Evolutionary conservation across 2,888 invertebrate genomes (phyloP).

Genomic region (Metalampra italica): DNA sequence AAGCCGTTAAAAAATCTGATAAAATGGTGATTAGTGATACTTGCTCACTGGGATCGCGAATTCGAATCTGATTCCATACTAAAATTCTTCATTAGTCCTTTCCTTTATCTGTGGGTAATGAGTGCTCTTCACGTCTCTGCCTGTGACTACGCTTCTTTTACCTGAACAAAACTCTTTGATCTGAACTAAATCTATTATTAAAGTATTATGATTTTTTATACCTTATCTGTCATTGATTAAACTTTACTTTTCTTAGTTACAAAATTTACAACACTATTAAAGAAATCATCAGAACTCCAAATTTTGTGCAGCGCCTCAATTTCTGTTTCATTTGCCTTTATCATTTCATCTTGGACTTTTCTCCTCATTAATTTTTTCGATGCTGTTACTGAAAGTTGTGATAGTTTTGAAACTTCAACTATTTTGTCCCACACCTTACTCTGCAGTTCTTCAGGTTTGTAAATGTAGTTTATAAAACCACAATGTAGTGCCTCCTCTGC

Average conservation of each 20-base stretch:
- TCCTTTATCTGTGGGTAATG: too few species aligned
- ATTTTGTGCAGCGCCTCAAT: conserved; percentile 80
- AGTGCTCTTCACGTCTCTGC: too few species aligned
- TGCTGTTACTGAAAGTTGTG: conserved; percentile 77
- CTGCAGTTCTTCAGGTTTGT: conserved; percentile 81
- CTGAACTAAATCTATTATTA: too few species aligned
- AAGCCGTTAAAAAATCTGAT: too few species aligned
- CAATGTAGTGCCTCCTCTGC: conserved; percentile 87
- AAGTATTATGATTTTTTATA: not conserved
- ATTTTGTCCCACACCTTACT: conserved; percentile 79
- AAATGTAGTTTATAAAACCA: conserved; percentile 89
- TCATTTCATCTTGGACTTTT: conserved; percentile 78
- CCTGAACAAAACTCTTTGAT: too few species aligned
- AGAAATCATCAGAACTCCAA: conserved; percentile 82
- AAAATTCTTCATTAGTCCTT: too few species aligned
- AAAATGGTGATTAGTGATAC: too few species aligned
- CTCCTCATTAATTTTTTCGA: conserved; percentile 85
- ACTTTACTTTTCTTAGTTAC: conserved; percentile 31
- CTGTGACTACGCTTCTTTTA: too few species aligned
- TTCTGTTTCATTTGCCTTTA: conserved; percentile 84
- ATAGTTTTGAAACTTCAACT: conserved; percentile 73
- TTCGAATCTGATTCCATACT: too few species aligned
- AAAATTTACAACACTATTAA: conserved; percentile 6
- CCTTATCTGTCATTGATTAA: conserved; percentile 11
- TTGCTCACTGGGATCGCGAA: too few species aligned